Evolutionary conservation across 2,797 vertebrate species (phyloP), one percentile per base, ranked within the genome.

Genomic region (Neosilurus mollespiculum): DNA sequence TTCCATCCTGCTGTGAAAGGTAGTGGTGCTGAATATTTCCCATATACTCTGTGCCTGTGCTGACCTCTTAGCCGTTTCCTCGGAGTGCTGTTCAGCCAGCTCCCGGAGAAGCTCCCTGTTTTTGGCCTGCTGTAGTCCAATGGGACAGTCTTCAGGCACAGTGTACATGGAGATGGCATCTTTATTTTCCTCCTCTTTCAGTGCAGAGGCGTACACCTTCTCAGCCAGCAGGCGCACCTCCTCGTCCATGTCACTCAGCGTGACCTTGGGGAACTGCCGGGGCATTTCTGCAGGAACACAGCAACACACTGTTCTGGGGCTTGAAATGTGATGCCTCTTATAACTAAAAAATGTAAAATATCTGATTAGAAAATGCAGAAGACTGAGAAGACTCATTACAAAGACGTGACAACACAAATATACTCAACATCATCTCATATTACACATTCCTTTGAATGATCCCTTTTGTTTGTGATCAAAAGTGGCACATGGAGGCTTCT

Each of bases 61-160:
- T 70, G 26, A 88, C 98, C 94, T 96, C 91, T 97, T 97, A 1
- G 93, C 90, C 0, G 95, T 94, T 89, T 97, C 96, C 84, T 94
- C 88, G 0, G 97, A 99, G 85, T 95, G 93, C 87, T 97, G 96
- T 82, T 97, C 96, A 0, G 96, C 96, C 87, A 99, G 78, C 87
- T 98, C 97, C 83, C 94, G 96, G 89, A 96, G 94, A 78, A 99
- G 93, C 72, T 96, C 96, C 62, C 96, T 91, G 85, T 99, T 95
- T 87, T 95, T 96, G 91, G 96, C 95, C 90, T 99, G 96, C 16
- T 95, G 95, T 87, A 98, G 95, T 80, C 97, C 96, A 0, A 99
- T 99, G 64, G 98, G 98, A 87, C 98, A 99, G 92, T 99, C 97
- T 86, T 98, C 98, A 0, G 96, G 95, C 83, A 99, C 95, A 0